Base-by-base conservation (phyloP, 1,140 invertebrate genomes). In the Rhagoletis zephyria region DNA sequence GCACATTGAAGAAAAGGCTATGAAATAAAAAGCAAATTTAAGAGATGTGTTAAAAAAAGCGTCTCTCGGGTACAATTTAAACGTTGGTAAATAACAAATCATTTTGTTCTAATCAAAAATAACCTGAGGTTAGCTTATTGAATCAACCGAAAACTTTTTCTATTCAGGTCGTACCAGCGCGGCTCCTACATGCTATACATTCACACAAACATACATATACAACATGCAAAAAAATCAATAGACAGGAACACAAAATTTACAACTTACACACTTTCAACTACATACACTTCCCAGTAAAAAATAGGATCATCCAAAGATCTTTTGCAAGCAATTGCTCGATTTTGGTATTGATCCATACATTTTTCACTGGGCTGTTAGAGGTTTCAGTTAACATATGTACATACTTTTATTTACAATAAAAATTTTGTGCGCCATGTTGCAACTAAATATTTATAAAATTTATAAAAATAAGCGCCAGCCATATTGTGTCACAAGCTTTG, bases 401-500 rank as follows among this genome's bases (percentile, higher is more conserved):
- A 30, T 30, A 30, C 30, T 30, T 63, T 16, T 63, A 63, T 14
- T 63, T 63, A 63, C 7, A 63, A 63, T 30, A 63, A 63, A 30
- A 19, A 7, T 51, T 19, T 48, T 48, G 67, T 81, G 19, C 16
- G 74, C 16, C 74, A 56, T 45, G n/a, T 16, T 81, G 74, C 48
- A 56, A 30, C 6, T 16, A 51, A 51, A 77, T 30, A 56, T 81
- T 14, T 51, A 19, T 81, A 56, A 5, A 14, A 14, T 59, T 74
- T 2, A 48, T 16, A 1, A 45, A 56, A 77, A n/a, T 48, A 56
- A 56, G n/a, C 19, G 7, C 51, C 74, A 81, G 74, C 48, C 74
- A 81, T 19, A 19, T 51, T 40, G 42, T 59, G 74, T 81, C 74
- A 81, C 74, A 56, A 81, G 74, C 74, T 81, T 56, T 81, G 74